phyloP scores from a whole-genome alignment of 2,113 vertebrate genomes.

The Donacobius atricapilla region DNA sequence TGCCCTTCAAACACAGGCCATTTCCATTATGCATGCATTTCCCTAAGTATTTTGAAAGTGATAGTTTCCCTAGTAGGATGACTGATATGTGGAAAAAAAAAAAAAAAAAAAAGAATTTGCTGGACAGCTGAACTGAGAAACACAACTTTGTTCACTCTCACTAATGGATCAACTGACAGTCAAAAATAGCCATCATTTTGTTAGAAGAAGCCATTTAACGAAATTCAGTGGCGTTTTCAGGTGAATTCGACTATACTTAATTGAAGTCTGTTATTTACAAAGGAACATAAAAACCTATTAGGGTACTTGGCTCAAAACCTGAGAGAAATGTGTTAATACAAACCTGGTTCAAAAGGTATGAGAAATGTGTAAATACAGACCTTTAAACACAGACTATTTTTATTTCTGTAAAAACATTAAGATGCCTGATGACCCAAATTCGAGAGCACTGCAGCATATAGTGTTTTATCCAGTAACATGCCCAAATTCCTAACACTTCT shows the following conservation, averaged over 20 bases:
- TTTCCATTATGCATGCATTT: not conserved
- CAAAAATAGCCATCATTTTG: not conserved
- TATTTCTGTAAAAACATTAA: not conserved
- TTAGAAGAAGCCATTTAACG: not conserved
- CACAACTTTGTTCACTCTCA: not conserved
- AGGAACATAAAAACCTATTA: not conserved
- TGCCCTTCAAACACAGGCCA: not conserved
- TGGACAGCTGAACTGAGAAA: not conserved
- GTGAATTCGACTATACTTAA: not conserved
- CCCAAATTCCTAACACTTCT: not conserved
- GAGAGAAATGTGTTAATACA: not conserved
- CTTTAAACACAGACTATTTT: not conserved
- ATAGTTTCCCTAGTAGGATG: not conserved
- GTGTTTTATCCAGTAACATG: not conserved
- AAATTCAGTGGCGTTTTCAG: not conserved
- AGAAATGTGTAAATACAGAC: not conserved
- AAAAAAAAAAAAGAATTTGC: not conserved
- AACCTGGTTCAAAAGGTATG: not conserved
- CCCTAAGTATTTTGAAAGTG: not conserved
- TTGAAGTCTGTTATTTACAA: not conserved
- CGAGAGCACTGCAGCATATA: not conserved
- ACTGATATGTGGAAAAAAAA: not conserved
- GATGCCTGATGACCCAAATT: not conserved
- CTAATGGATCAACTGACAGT: not conserved
- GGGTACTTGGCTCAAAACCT: not conserved